Percentiles rank a stretch among this genome's conserved stretches.
Conservation (phyloP, 2,797 vertebrate genomes). For the Myotis findleyi region DNA sequence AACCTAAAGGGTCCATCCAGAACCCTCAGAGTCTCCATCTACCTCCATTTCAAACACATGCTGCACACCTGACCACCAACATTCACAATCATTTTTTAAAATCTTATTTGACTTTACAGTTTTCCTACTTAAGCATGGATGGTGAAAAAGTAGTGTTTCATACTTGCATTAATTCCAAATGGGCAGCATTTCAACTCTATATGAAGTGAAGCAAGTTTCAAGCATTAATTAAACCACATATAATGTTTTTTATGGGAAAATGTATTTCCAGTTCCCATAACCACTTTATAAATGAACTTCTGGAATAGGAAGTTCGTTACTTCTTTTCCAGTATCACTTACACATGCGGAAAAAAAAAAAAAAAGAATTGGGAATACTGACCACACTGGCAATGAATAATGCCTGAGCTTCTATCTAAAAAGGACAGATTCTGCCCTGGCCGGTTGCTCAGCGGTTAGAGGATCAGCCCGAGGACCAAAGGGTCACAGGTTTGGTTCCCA, state of each 20-base stretch:
- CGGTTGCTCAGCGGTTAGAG: background rate
- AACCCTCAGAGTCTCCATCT: background rate
- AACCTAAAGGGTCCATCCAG: background rate
- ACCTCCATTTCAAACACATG: background rate
- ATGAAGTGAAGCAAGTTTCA: slow-evolving; percentile 47
- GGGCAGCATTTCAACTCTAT: slow-evolving; percentile 55
- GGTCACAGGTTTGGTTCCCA: background rate
- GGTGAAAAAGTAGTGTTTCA: slow-evolving; percentile 3
- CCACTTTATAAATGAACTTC: slow-evolving; percentile 47
- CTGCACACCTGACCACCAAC: background rate
- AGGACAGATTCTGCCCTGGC: background rate
- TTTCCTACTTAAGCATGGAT: slow-evolving; percentile 1
- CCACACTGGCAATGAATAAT: background rate
- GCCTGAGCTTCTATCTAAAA: background rate
- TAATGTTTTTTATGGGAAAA: slow-evolving; percentile 46
- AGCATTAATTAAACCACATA: slow-evolving; percentile 38
- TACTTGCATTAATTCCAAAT: slow-evolving; percentile 37
- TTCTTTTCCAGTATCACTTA: background rate
- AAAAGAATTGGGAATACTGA: background rate
- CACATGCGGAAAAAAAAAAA: background rate
- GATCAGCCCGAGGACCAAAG: background rate
- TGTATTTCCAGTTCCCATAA: slow-evolving; percentile 25
- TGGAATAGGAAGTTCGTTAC: background rate
- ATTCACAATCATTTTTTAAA: background rate
- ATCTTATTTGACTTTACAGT: slow-evolving; percentile 48